Evolutionary conservation across 2,113 vertebrate species (phyloP), one percentile per base, ranked within the genome.

Genomic region (Egretta garzetta): DNA sequence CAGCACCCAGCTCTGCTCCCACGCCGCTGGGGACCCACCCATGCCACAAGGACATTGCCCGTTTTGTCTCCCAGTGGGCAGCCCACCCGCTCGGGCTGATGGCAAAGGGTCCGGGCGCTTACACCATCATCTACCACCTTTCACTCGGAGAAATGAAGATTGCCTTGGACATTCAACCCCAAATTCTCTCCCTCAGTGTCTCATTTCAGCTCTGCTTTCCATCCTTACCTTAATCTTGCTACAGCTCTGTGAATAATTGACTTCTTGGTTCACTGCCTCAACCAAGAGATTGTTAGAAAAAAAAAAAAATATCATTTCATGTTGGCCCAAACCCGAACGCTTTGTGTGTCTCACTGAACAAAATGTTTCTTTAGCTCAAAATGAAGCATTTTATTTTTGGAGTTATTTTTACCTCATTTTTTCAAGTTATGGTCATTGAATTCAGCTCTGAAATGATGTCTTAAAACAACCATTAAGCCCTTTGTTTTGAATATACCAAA

Each of bases 241-340:
- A 92, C 43, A 91, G 88, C 43, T 86, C 95, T 96, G 84, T 82
- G 90, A 91, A 92, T 94, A 96, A 96, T 45, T 95, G 96, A 77
- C 83, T 96, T 91, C 67, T 94, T 94, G 95, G 95, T 97, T 95
- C 95, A 90, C 84, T 96, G 91, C 93, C 95, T 96, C 93, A 96
- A 97, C 79, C 79, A 96, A 97, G 90, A 94, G 88, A 93, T 95
- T 87, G 85, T 81, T 96, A 88, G 70, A 7, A 94, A 86, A 95
- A 87, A 95, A 87, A 92, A 84, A 74, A 82, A 45, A 45, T 11
- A 66, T 35, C 62, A 88, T 93, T 96, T 93, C 43, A 52, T 30
- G 47, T 86, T 96, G 96, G 96, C 93, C 93, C 70, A 90, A 93
- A 96, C 55, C 75, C 0, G 66, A 95, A 90, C 45, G 84, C 56